Evolutionary conservation across 2,113 vertebrate genomes (phyloP).

Genomic region (Daphoenositta chrysoptera): DNA sequence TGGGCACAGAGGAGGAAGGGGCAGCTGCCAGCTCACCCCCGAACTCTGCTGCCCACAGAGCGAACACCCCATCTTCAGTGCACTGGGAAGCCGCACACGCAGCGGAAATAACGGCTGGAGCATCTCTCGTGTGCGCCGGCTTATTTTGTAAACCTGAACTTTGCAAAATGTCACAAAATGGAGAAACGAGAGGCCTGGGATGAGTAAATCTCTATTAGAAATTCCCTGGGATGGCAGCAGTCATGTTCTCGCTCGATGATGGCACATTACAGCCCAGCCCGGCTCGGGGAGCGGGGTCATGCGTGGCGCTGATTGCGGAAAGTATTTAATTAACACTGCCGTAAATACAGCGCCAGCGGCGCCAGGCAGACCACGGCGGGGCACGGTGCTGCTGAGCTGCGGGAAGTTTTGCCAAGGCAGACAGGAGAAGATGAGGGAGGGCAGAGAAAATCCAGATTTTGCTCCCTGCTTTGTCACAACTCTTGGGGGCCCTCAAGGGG

Average conservation of each 20-base stretch:
- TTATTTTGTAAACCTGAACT: constrained; percentile 74
- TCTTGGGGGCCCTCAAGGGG: background rate
- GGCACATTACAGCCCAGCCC: constrained; percentile 10
- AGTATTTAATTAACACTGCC: constrained; percentile 11
- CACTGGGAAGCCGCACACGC: accelerated
- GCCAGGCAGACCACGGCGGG: background rate
- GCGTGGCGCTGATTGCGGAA: background rate
- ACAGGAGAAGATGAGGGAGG: background rate
- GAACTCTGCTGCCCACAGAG: accelerated
- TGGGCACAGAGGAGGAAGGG: background rate
- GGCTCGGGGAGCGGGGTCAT: background rate
- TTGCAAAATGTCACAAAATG: constrained; percentile 71
- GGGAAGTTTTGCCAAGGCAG: background rate
- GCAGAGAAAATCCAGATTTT: background rate
- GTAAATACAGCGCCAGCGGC: background rate
- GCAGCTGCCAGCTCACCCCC: too few relatives aligned
- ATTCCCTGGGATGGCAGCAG: constrained; percentile 2
- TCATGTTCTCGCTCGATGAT: background rate
- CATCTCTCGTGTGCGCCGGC: background rate
- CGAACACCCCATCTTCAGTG: background rate
- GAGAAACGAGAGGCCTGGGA: constrained; percentile 53
- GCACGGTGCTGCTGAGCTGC: background rate
- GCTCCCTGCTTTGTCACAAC: background rate
- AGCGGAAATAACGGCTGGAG: background rate
- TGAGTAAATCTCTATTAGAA: constrained; percentile 44